Evolutionary conservation across 2,113 vertebrate genomes (phyloP).

Genomic region (Calypte anna): DNA sequence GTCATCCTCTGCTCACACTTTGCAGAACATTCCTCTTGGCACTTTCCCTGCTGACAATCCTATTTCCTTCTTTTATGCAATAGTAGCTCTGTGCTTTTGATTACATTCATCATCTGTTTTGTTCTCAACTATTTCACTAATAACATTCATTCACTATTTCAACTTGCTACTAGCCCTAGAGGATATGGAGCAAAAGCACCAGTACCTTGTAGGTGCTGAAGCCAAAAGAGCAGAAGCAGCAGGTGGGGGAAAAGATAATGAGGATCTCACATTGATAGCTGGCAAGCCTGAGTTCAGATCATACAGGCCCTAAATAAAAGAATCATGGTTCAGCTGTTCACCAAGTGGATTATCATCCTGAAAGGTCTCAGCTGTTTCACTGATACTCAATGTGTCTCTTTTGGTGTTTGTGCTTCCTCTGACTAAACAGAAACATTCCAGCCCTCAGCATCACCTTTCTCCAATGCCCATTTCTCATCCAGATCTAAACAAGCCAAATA

Average conservation of each 20-base stretch:
- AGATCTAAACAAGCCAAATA: neutral
- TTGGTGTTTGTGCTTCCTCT: neutral
- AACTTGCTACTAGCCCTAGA: neutral
- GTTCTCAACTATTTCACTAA: neutral
- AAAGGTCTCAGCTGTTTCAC: neutral
- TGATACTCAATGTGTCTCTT: fast-evolving
- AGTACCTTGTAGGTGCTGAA: neutral
- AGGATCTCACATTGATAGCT: neutral
- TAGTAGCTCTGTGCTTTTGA: neutral
- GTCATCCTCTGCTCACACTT: neutral
- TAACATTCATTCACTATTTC: neutral
- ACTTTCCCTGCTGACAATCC: neutral
- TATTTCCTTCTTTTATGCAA: neutral
- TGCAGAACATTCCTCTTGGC: neutral
- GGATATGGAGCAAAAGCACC: neutral
- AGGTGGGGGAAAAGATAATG: neutral
- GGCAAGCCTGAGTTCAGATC: neutral
- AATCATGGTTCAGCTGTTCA: neutral
- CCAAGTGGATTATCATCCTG: neutral
- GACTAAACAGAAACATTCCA: neutral
- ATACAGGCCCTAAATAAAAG: neutral
- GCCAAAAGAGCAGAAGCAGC: neutral
- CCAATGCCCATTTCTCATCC: neutral
- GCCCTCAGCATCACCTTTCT: neutral
- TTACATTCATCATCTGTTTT: neutral